Percentiles rank a stretch among this genome's conserved stretches.
Evolutionary conservation across 92 coral and sea anemone genomes (phyloP).

Genomic region (Paragorgia papillata): DNA sequence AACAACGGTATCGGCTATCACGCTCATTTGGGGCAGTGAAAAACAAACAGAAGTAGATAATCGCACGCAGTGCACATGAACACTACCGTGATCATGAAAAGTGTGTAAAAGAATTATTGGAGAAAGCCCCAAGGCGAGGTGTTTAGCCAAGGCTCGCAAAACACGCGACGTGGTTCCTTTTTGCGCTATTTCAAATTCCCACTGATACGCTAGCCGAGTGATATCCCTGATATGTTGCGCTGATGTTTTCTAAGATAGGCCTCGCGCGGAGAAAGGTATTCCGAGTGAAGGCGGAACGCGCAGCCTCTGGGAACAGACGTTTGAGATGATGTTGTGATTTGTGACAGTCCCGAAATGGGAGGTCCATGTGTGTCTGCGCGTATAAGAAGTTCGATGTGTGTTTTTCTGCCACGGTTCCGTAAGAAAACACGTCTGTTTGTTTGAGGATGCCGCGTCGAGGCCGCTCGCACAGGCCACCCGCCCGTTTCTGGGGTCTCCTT

Average conservation of each 20-base stretch:
- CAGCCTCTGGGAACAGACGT: too few relatives aligned
- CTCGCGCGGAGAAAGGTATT: too few relatives aligned
- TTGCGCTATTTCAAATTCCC: too few relatives aligned
- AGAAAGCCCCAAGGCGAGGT: background rate
- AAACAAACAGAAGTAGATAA: background rate
- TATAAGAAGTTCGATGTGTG: background rate
- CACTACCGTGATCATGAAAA: background rate
- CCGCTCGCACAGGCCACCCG: slow-evolving; percentile 2
- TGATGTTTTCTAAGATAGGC: too few relatives aligned
- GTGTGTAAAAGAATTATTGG: background rate
- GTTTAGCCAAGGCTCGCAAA: too few relatives aligned
- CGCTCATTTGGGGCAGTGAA: slow-evolving; percentile 2
- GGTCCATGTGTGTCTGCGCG: background rate
- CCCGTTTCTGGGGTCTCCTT: background rate
- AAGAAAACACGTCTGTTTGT: background rate
- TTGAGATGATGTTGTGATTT: too few relatives aligned
- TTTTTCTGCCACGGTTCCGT: background rate
- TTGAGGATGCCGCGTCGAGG: background rate
- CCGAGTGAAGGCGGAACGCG: too few relatives aligned
- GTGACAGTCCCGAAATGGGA: background rate
- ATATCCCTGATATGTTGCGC: too few relatives aligned
- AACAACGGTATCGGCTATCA: background rate
- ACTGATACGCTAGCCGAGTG: too few relatives aligned
- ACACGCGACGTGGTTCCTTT: background rate
- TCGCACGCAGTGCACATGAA: background rate